Percentiles rank a stretch among this genome's conserved stretches.
Conservation (phyloP, 1,140 invertebrate species). For the Coptotermes formosanus region DNA sequence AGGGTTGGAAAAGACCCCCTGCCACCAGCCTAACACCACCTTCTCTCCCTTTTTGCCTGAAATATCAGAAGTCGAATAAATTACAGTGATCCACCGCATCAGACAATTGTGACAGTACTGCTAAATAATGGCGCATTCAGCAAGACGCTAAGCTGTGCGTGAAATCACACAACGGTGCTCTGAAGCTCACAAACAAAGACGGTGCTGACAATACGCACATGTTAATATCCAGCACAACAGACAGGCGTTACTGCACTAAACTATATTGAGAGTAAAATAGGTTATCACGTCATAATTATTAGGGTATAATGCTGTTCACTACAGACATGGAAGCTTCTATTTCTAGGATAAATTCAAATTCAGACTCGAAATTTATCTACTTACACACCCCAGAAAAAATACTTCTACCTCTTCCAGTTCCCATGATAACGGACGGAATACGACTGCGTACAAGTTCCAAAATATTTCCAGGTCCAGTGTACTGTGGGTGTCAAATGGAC, state of each 20-base stretch:
- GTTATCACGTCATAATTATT: background rate
- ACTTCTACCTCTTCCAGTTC: too few species aligned
- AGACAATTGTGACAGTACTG: background rate
- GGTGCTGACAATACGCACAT: background rate
- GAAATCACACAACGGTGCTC: background rate
- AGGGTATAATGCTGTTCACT: background rate
- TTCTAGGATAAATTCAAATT: too few species aligned
- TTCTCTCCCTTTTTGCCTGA: background rate
- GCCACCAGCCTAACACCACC: background rate
- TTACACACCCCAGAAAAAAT: too few species aligned
- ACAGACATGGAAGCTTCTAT: too few species aligned
- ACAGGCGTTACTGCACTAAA: background rate
- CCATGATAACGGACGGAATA: too few species aligned
- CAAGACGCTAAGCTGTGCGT: background rate
- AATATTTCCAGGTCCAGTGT: too few species aligned
- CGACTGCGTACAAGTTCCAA: too few species aligned
- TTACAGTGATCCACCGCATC: background rate
- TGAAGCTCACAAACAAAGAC: background rate
- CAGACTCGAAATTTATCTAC: too few species aligned
- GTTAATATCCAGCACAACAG: background rate
- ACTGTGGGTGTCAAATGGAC: too few species aligned
- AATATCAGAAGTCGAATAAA: background rate
- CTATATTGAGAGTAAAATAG: background rate
- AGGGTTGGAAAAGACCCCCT: background rate
- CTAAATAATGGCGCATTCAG: background rate